A percentile compares a stretch with the other conserved stretches of the same genome.
Evolutionary conservation across 2,113 vertebrate genomes (phyloP).

Genomic region (Colistium nudipinnis): DNA sequence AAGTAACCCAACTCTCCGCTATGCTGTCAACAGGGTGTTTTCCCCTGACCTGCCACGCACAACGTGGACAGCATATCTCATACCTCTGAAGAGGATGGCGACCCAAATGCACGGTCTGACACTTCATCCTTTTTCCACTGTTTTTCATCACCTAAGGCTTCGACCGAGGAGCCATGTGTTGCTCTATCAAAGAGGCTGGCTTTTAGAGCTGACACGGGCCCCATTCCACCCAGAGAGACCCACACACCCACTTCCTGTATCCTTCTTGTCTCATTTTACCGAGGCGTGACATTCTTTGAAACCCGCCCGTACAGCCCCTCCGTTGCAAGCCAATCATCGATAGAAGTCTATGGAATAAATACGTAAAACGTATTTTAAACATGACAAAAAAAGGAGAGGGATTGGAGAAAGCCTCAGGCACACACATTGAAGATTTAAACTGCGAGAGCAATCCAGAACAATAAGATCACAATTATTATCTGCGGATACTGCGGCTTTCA

Average conservation of each 20-base stretch:
- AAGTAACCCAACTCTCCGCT: conserved; percentile 36
- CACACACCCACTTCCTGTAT: conserved; percentile 47
- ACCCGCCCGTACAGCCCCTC: conserved; percentile 31
- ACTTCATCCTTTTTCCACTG: background rate
- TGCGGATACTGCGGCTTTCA: conserved; percentile 3
- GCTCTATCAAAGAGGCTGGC: conserved; percentile 36
- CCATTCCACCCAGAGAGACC: conserved; percentile 21
- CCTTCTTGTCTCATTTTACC: conserved; percentile 55
- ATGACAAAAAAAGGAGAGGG: no score
- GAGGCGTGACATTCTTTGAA: conserved; percentile 63
- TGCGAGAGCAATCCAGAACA: no score
- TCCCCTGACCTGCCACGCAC: background rate
- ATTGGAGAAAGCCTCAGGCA: no score
- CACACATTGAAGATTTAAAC: no score
- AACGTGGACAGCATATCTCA: conserved; percentile 3
- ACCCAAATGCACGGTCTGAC: conserved; percentile 5
- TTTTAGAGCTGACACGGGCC: conserved; percentile 35
- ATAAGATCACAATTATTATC: no score
- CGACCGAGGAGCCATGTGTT: conserved; percentile 7
- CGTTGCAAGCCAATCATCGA: conserved; percentile 23
- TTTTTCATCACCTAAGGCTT: conserved; percentile 23
- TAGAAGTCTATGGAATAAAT: background rate
- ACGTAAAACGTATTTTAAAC: background rate
- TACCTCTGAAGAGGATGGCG: conserved; percentile 1
- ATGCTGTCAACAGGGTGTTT: conserved; percentile 52